Conservation (phyloP, 2,113 vertebrate species). For the Hypanus sabinus region DNA sequence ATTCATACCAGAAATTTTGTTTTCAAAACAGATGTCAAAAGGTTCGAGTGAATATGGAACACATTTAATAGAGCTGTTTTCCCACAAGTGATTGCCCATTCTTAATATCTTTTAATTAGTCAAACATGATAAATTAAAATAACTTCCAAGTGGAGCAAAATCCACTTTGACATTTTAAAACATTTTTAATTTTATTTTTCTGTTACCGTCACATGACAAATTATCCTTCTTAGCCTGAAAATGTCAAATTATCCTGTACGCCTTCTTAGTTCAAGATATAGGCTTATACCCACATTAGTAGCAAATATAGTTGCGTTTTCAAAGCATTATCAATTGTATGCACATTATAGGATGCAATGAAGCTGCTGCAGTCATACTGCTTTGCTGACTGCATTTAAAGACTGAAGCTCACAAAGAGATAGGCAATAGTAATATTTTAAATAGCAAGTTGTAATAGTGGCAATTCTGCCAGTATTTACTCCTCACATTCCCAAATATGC, state of each 20-base stretch:
- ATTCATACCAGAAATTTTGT: background rate
- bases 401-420: background rate
- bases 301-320: background rate
- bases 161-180: background rate
- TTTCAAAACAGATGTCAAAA: conserved; percentile 9
- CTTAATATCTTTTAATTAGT: background rate
- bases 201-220: background rate
- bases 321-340: background rate
- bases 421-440: background rate
- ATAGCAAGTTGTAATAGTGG: background rate
- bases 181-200: background rate
- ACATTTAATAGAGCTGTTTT: background rate
- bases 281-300: background rate
- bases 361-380: background rate
- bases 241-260: too few species aligned
- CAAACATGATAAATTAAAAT: background rate
- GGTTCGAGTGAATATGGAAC: background rate
- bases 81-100: background rate
- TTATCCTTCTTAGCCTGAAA: too few species aligned
- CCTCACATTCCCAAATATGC: background rate
- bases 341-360: background rate
- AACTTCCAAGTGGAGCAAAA: background rate
- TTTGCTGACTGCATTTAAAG: background rate
- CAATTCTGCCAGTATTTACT: background rate
- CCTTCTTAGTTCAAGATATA: background rate